Evolutionary conservation across 1,140 invertebrate genomes (phyloP), one percentile per base, ranked within the genome.

Genomic region (Myzus persicae): DNA sequence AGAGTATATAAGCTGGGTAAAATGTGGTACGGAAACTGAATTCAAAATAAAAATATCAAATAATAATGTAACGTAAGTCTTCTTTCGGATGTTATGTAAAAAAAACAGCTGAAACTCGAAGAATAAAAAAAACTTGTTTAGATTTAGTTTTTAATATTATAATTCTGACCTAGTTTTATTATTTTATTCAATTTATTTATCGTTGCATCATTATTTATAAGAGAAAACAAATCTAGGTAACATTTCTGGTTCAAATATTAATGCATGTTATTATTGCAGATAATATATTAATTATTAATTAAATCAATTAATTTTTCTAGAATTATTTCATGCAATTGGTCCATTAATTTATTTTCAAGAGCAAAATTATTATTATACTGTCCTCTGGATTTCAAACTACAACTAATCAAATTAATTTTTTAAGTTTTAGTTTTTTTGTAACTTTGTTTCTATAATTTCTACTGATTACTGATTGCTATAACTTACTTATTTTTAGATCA

Each of bases 1-100:
- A 26, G 20, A 54, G 36, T 54, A 90, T 31, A 90, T 89, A 54
- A 90, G 51, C 48, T 22, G 38, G 36, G 36, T 59, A 44, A 89
- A 90, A 90, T 59, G 9, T 54, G 38, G 46, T 90, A 90, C 24
- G 36, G 4, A 90, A 54, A 59, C 48, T 90, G 48, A 90, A 90
- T 90, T 90, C 36, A 54, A 38, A 54, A 54, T 90, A 38, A 90
- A 54, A 89, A 89, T 89, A 54, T 89, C 36, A 89, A 90, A 59
- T 59, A 90, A 38, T 90, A 90, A 90, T 90, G 26, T 90, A 38
- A 89, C 36, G 4, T 51, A 89, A 89, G 48, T 90, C 24, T 40
- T 90, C 48, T 59, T 90, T 54, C 38, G 14, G 1, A 54, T 88
- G 51, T 31, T 46, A 89, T 40, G 20, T 40, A 90, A 14, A 40